Base-by-base conservation (phyloP, 2,888 invertebrate genomes). In the Phalera bucephala region DNA sequence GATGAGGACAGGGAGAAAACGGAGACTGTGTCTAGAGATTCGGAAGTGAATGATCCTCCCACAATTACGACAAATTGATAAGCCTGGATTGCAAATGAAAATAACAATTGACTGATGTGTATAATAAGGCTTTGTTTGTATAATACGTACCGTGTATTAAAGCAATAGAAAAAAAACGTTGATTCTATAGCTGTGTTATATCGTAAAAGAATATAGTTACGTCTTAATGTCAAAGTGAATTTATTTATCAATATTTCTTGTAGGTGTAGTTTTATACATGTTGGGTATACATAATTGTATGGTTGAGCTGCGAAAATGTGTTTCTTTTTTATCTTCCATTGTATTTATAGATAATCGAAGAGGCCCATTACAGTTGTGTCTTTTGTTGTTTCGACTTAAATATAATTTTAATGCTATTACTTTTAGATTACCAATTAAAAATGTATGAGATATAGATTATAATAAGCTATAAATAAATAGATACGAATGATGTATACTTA, bases 51-150 rank as follows among this genome's bases (percentile, higher is more conserved):
- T 38, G 13, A 28, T 34, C n/a, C 29, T 34, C 3, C 30, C 3
- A 17, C 22, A 7, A 13, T 31, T 9, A 32, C 17, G 13, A 11
- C 28, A 31, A 20, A 25, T 28, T 28, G 33, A 32, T 44, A 9
- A n/a, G 17, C 5, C 17, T 17, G 17, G 5, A 17, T n/a, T 17
- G 5, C 17, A 17, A 17, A 17, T n/a, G 3, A 12, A 33, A 26
- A 1, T 9, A 14, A 11, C 22, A 30, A 45, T 29, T 29, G 37
- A 51, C 33, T 48, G 34, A 52, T 31, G 20, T 39, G 19, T 27
- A 17, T 17, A 17, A 3, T 17, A 3, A 17, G 17, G 17, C 5
- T 17, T 17, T 17, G 17, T 17, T 17, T 17, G 5, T 5, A 5
- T 17, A 17, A 5, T 17, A 17, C 17, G 17, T 6, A 17, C 3